Conservation (phyloP, 1,140 invertebrate species). For the Aphelinus certus region DNA sequence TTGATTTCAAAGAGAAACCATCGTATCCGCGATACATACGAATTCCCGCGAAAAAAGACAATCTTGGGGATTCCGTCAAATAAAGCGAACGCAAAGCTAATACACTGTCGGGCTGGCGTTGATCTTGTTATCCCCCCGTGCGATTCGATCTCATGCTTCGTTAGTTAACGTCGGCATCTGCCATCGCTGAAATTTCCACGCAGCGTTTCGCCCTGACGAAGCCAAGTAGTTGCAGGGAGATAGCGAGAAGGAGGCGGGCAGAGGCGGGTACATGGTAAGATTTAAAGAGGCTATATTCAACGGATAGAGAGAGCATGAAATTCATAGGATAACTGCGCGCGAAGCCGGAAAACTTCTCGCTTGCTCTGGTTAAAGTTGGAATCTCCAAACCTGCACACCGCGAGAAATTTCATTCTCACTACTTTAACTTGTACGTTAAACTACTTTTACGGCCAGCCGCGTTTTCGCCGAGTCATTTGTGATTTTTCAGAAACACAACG, state of each 20-base stretch:
- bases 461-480: no score
- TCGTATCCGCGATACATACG: no score
- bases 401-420: no score
- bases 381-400: no score
- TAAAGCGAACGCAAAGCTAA: neutral
- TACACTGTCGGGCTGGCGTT: neutral
- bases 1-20: no score
- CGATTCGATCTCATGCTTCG: slow-evolving; percentile 18
- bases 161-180: neutral
- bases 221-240: neutral
- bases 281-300: slow-evolving; percentile 29
- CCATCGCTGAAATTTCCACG: neutral
- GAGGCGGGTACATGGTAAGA: neutral
- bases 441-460: no score
- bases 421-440: no score
- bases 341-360: no score
- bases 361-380: no score
- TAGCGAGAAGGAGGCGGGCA: neutral
- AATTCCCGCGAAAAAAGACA: no score
- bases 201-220: neutral
- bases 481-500: no score
- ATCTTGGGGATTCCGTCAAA: no score
- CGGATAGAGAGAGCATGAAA: slow-evolving; percentile 11
- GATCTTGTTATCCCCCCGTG: slow-evolving; percentile 17
- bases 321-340: neutral